A percentile compares a stretch with the other conserved stretches of the same genome.
These are phyloP conservation scores for Eilema sororculum DNA, from an alignment of 2,888 invertebrate species.

Conservation along the genomic window DNA sequence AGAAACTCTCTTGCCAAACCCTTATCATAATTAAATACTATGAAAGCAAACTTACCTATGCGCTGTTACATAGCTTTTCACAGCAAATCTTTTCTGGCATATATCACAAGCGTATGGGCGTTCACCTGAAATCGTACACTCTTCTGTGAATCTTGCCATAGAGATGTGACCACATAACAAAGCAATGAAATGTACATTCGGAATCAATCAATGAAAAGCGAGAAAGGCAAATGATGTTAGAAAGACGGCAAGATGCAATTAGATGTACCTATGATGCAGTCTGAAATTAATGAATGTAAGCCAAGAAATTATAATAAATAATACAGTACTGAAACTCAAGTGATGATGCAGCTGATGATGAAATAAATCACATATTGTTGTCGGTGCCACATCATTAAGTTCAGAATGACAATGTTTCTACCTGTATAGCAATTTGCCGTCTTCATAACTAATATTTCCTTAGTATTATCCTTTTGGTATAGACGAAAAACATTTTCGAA, in stretches of 20 bases:
- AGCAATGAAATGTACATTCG: constrained; percentile 36
- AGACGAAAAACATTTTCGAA: constrained; percentile 51
- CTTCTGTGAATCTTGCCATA: constrained; percentile 20
- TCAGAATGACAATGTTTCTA: constrained; percentile 61
- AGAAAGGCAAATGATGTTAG: constrained; percentile 74
- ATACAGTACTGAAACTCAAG: constrained; percentile 67
- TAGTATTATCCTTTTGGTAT: constrained; percentile 19
- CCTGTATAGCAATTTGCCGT: constrained; percentile 83
- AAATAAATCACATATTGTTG: constrained; percentile 67
- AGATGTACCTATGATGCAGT: constrained; percentile 70
- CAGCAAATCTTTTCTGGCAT: constrained; percentile 93
- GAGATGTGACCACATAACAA: constrained; percentile 25
- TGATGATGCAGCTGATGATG: constrained; percentile 78
- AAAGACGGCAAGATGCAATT: constrained; percentile 87
- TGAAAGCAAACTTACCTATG: constrained; percentile 84
- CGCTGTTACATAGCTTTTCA: constrained; percentile 93
- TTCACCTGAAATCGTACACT: constrained; percentile 86
- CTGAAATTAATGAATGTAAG: constrained; percentile 80
- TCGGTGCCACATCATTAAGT: constrained; percentile 85
- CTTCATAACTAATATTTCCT: constrained; percentile 65
- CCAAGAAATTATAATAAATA: constrained; percentile 75
- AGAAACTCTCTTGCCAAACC: not conserved
- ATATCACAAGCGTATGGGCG: constrained; percentile 93
- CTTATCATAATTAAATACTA: not conserved
- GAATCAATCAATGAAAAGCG: constrained; percentile 62